A percentile compares a stretch with the other conserved stretches of the same genome.
These are phyloP conservation scores for Poecilia latipinna DNA, from an alignment of 2,113 vertebrate species.

Conservation along the genomic window DNA sequence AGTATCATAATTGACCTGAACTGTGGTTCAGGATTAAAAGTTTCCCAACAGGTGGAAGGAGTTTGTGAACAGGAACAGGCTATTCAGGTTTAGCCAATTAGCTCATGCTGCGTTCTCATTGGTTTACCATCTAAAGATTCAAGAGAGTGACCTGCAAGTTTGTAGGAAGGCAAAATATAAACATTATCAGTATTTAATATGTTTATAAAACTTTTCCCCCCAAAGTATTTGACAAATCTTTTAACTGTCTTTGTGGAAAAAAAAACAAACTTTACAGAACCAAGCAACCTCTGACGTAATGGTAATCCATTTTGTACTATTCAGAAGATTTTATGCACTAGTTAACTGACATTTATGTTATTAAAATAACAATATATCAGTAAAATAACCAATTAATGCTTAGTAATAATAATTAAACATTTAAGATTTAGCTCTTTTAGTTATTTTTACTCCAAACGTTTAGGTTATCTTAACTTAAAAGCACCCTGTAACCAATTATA, in stretches of 20 bases:
- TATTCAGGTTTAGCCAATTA: conserved; percentile 1
- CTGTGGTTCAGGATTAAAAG: not conserved
- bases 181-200: not conserved
- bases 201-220: not conserved
- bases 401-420: too few species aligned
- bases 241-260: not conserved
- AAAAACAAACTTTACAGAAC: not conserved
- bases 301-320: not conserved
- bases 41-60: not conserved
- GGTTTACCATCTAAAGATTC: not conserved
- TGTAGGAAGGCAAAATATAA: not conserved
- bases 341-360: too few species aligned
- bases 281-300: not conserved
- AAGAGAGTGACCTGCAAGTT: not conserved
- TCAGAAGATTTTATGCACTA: not conserved
- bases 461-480: not conserved
- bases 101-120: not conserved
- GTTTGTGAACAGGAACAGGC: not conserved
- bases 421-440: not conserved
- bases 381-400: not conserved
- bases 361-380: not conserved
- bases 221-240: not conserved
- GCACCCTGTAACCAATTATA: not conserved
- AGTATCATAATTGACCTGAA: not conserved
- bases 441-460: not conserved